These are phyloP conservation scores for Melieria crassipennis DNA, from an alignment of 2,888 invertebrate species.

Conservation along the genomic window DNA sequence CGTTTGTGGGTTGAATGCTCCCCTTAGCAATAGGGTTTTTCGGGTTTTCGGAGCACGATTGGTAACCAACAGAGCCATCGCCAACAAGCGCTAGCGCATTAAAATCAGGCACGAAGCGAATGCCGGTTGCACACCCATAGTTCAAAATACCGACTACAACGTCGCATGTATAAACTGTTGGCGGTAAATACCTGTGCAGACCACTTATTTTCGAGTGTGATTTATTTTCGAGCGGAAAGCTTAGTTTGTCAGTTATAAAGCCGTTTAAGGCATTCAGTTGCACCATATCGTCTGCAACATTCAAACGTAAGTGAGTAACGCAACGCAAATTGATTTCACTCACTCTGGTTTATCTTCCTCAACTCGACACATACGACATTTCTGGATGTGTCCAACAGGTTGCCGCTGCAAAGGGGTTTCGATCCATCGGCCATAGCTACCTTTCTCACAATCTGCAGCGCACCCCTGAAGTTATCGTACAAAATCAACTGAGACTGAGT, in stretches of 20 bases:
- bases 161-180: constrained; percentile 72
- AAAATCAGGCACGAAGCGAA: constrained; percentile 90
- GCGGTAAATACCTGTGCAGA: constrained; percentile 81
- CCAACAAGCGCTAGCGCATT: constrained; percentile 92
- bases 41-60: too few relatives aligned
- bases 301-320: constrained; percentile 60
- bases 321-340: background rate
- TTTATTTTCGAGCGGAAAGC: constrained; percentile 86
- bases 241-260: constrained; percentile 94
- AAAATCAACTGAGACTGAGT: constrained; percentile 66
- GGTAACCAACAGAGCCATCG: constrained; percentile 70
- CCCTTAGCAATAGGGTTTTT: too few relatives aligned
- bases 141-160: constrained; percentile 72
- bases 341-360: constrained; percentile 67
- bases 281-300: constrained; percentile 84
- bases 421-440: constrained; percentile 80
- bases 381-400: constrained; percentile 89
- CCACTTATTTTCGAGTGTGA: constrained; percentile 76
- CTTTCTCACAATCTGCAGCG: constrained; percentile 71
- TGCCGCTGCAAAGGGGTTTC: constrained; percentile 85
- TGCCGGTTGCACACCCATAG: constrained; percentile 78
- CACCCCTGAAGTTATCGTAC: constrained; percentile 63
- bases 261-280: constrained; percentile 95
- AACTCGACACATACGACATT: constrained; percentile 81
- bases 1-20: too few relatives aligned